Conservation (phyloP, 1,140 invertebrate species). For the Ectropis grisescens region DNA sequence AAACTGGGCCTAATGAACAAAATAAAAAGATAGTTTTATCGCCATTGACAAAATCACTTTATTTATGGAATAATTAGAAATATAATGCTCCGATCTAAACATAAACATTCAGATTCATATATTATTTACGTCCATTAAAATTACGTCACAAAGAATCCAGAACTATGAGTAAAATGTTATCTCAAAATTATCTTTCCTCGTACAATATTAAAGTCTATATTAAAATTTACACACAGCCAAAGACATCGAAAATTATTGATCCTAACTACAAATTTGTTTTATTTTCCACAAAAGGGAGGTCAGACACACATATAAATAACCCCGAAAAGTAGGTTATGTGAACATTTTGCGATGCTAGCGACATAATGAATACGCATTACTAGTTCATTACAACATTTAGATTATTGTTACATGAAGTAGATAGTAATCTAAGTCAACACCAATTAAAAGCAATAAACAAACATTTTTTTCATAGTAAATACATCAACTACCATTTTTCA, state of each 20-base stretch:
- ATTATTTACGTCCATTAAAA: constrained; percentile 32
- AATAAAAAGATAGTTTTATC: constrained; percentile 28
- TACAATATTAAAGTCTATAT: constrained; percentile 31
- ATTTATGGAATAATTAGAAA: constrained; percentile 55
- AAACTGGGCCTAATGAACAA: constrained; percentile 30
- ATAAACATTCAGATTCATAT: constrained; percentile 58
- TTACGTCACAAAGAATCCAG: constrained; percentile 38
- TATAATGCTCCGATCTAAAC: constrained; percentile 58
- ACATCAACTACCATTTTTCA: constrained; percentile 67
- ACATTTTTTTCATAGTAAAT: constrained; percentile 20
- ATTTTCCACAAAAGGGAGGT: constrained; percentile 44
- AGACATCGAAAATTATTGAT: constrained; percentile 61
- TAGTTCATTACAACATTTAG: too few relatives aligned
- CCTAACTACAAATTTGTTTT: constrained; percentile 48
- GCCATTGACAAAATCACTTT: constrained; percentile 59
- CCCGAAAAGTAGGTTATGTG: constrained; percentile 59
- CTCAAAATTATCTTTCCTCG: constrained; percentile 48
- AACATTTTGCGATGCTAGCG: constrained; percentile 68
- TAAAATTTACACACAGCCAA: constrained; percentile 65
- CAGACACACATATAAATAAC: constrained; percentile 39
- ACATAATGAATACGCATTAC: constrained; percentile 30
- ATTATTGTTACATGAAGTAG: too few relatives aligned
- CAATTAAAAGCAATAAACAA: constrained; percentile 11
- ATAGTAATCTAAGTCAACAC: too few relatives aligned
- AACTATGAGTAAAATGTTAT: constrained; percentile 44